Evolutionary conservation across 2,888 invertebrate species (phyloP).

Genomic region (Netelia fuscicornis): DNA sequence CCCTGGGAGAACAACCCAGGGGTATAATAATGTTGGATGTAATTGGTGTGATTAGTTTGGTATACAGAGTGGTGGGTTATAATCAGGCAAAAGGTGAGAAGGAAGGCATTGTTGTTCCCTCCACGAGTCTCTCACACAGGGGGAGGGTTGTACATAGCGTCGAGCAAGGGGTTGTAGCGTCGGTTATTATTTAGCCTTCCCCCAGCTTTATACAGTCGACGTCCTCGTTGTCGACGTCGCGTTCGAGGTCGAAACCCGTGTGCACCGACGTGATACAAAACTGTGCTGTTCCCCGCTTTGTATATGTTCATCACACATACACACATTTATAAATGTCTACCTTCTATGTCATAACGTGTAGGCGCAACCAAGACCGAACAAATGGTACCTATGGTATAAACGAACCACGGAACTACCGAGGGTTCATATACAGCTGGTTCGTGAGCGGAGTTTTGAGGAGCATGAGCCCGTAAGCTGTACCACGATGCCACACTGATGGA

Average conservation of each 20-base stretch:
- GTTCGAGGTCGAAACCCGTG: slow-evolving; percentile 54
- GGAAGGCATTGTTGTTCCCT: slow-evolving; percentile 33
- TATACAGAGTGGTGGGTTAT: slow-evolving; percentile 30
- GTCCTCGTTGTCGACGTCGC: slow-evolving; percentile 55
- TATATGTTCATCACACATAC: slow-evolving; percentile 1
- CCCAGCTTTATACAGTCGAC: slow-evolving; percentile 21
- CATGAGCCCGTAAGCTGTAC: not conserved
- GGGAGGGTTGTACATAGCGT: not conserved
- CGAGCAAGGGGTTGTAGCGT: slow-evolving; percentile 32
- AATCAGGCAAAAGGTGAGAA: slow-evolving; percentile 21
- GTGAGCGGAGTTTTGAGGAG: not conserved
- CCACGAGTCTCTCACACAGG: slow-evolving; percentile 4
- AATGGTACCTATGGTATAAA: slow-evolving; percentile 28
- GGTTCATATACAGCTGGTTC: slow-evolving; percentile 24
- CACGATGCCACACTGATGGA: not conserved
- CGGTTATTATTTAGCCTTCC: slow-evolving; percentile 56
- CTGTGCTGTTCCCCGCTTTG: slow-evolving; percentile 41
- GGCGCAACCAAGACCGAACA: not conserved
- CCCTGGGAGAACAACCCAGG: not conserved
- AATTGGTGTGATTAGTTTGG: slow-evolving; percentile 58
- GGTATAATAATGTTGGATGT: slow-evolving; percentile 21
- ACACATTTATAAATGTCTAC: not conserved
- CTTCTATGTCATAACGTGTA: slow-evolving; percentile 36
- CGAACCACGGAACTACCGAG: slow-evolving; percentile 15
- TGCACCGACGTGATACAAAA: slow-evolving; percentile 58